These are phyloP conservation scores for Drosophila nigrodunni DNA, from an alignment of 1,140 invertebrate species.

Conservation along the genomic window DNA sequence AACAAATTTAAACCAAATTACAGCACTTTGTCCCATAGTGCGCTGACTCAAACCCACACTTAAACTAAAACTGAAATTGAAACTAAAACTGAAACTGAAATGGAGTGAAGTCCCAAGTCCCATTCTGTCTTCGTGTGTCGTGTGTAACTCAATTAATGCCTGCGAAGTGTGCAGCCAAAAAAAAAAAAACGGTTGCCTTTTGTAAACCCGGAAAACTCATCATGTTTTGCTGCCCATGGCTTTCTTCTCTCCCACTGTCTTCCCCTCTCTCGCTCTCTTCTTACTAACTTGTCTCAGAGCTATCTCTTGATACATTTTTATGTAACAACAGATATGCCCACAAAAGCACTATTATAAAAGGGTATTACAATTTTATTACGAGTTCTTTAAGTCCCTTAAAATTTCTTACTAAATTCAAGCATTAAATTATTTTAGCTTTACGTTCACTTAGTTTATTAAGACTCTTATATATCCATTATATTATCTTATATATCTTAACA, in stretches of 20 bases:
- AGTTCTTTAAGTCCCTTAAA: no score
- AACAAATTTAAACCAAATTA: no score
- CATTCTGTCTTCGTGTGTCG: constrained; percentile 52
- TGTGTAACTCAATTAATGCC: constrained; percentile 68
- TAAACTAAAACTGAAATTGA: constrained; percentile 1
- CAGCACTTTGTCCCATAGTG: no score
- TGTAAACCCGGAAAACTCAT: constrained; percentile 50
- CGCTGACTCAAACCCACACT: no score
- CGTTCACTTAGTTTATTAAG: no score
- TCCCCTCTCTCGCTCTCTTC: background rate
- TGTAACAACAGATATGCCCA: background rate
- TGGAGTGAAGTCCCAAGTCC: constrained; percentile 54
- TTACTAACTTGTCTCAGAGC: background rate
- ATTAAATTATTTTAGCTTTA: no score
- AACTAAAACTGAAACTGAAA: constrained; percentile 44
- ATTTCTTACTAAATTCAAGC: no score
- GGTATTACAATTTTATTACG: no score
- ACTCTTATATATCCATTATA: no score
- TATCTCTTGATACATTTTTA: background rate
- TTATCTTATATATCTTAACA: no score
- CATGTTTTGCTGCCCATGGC: constrained; percentile 32
- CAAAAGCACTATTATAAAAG: background rate
- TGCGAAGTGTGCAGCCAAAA: constrained; percentile 29
- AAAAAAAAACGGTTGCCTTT: background rate
- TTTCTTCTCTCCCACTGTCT: background rate